phyloP scores from a whole-genome alignment of 2,797 vertebrate species.

The Chanos chanos region DNA sequence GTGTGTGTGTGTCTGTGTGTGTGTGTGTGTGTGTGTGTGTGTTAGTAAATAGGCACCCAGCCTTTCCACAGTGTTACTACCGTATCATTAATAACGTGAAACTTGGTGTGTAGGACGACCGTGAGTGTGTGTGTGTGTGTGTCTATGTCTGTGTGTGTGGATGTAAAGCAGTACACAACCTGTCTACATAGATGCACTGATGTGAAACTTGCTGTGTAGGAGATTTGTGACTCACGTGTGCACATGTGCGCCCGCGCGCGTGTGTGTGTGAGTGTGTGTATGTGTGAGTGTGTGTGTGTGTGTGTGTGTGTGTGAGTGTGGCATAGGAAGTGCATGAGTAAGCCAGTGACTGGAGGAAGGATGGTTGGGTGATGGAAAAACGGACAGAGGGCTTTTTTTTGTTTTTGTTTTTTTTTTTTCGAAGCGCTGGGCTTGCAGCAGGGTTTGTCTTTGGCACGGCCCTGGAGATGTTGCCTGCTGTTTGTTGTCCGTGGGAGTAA shows the following conservation, averaged over 20 bases:
- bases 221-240: slow-evolving; percentile 31
- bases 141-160: slow-evolving; percentile 31
- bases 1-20: too few relatives aligned
- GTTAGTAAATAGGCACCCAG: background rate
- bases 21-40: slow-evolving; percentile 33
- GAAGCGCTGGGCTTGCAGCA: background rate
- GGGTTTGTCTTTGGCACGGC: slow-evolving; percentile 17
- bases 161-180: slow-evolving; percentile 6
- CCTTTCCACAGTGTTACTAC: too few relatives aligned
- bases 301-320: slow-evolving; percentile 12
- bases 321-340: slow-evolving; percentile 17
- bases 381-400: slow-evolving; percentile 3
- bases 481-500: slow-evolving; percentile 34
- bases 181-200: slow-evolving; percentile 52
- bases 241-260: slow-evolving; percentile 11
- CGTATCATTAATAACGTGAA: too few relatives aligned
- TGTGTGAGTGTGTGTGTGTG: slow-evolving; percentile 15
- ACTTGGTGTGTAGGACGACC: too few relatives aligned
- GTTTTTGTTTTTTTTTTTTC: slow-evolving; percentile 16
- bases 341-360: slow-evolving; percentile 24
- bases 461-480: slow-evolving; percentile 4
- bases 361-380: background rate
- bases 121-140: slow-evolving; percentile 16
- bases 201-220: slow-evolving; percentile 47
- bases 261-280: slow-evolving; percentile 21